Conservation (phyloP, 2,888 invertebrate genomes). For the Machimus rusticus region DNA sequence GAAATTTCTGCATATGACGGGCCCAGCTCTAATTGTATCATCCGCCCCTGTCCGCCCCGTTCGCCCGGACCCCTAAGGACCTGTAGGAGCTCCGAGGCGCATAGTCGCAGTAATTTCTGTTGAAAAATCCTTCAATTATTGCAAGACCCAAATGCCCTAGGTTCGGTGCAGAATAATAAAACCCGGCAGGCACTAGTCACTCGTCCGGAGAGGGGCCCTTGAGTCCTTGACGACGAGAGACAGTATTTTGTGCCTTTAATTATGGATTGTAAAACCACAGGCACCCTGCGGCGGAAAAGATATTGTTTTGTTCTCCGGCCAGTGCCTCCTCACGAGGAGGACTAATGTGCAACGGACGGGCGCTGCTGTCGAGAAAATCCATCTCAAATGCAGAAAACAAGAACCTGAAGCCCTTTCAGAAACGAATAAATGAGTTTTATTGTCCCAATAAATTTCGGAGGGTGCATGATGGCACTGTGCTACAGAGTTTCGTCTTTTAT, state of each 20-base stretch:
- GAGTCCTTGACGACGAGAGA: not conserved
- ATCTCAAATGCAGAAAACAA: not conserved
- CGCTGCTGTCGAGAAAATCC: not conserved
- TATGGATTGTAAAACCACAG: not conserved
- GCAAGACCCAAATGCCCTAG: not conserved
- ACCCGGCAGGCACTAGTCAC: not conserved
- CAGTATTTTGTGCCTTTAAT: not conserved
- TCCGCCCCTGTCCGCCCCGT: not conserved
- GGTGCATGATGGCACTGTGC: not conserved
- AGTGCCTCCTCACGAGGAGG: not conserved
- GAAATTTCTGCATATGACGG: conserved; percentile 16
- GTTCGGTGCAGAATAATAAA: not conserved
- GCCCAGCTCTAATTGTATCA: not conserved
- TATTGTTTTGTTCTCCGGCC: not conserved
- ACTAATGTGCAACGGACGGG: not conserved
- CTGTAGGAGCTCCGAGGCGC: not conserved
- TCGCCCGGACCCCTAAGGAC: not conserved
- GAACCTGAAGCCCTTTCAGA: not conserved
- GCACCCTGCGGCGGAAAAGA: not conserved
- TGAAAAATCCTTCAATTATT: conserved; percentile 4
- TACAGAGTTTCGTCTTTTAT: not conserved
- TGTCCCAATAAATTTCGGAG: not conserved
- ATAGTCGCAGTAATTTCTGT: not conserved
- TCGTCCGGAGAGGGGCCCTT: too few species aligned
- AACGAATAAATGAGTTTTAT: not conserved